Conservation (phyloP, 2,797 vertebrate genomes). For the Cryptoprocta ferox region DNA sequence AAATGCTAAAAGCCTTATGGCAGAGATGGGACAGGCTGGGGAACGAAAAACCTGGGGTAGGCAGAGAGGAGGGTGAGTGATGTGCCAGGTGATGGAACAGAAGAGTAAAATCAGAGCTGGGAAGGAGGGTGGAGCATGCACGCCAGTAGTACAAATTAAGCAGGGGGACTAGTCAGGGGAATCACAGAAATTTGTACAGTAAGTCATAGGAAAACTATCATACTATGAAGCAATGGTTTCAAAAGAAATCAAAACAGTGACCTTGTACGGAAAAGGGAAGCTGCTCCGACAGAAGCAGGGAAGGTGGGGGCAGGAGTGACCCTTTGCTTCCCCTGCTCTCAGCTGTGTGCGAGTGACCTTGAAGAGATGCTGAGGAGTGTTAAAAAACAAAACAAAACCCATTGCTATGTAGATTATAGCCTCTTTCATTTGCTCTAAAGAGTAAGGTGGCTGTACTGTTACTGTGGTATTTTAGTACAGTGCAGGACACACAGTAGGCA, state of each 20-base stretch:
- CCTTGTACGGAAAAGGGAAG: neutral
- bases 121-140: neutral
- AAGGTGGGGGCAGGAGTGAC: neutral
- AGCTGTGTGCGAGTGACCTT: neutral
- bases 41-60: neutral
- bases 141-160: neutral
- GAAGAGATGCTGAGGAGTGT: neutral
- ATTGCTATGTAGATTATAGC: neutral
- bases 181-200: neutral
- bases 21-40: neutral
- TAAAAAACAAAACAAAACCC: neutral
- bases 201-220: neutral
- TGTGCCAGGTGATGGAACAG: neutral
- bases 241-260: slow-evolving; percentile 17
- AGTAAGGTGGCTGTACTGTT: neutral
- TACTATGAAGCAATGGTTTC: neutral
- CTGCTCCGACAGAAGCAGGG: neutral
- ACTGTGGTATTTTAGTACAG: neutral
- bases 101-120: neutral
- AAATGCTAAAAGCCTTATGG: slow-evolving; percentile 22
- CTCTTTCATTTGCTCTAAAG: neutral
- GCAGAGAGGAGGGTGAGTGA: neutral
- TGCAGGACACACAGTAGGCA: neutral
- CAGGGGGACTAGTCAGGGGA: neutral
- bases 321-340: neutral